phyloP scores from a whole-genome alignment of 2,888 invertebrate genomes.

The Cremastobaeus sp. region DNA sequence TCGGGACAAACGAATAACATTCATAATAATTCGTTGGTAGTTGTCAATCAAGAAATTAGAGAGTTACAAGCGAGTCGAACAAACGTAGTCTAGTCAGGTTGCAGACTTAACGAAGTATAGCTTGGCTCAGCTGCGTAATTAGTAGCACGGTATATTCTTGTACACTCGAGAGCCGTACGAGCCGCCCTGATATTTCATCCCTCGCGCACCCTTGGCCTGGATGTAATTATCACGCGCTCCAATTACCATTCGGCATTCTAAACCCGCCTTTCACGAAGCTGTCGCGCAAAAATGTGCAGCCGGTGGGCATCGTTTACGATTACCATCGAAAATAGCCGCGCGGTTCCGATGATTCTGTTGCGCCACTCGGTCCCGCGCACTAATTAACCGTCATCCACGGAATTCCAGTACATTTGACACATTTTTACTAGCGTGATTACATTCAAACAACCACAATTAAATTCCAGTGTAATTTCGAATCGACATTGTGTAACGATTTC shows the following conservation, averaged over 20 bases:
- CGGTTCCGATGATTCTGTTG: constrained; percentile 29
- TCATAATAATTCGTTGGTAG: constrained; percentile 45
- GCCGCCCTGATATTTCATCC: constrained; percentile 56
- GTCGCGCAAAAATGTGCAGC: constrained; percentile 34
- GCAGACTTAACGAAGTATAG: constrained; percentile 53
- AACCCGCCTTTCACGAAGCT: constrained; percentile 35
- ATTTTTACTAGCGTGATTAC: too few relatives aligned
- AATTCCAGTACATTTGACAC: neutral
- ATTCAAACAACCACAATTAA: too few relatives aligned
- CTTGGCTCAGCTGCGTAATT: constrained; percentile 47
- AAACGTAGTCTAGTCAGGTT: constrained; percentile 48
- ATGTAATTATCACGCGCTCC: constrained; percentile 58
- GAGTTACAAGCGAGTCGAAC: constrained; percentile 32
- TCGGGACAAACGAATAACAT: constrained; percentile 23
- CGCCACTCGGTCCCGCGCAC: constrained; percentile 8
- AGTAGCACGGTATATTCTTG: constrained; percentile 55
- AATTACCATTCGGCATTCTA: constrained; percentile 56
- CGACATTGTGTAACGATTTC: too few relatives aligned
- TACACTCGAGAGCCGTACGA: constrained; percentile 44
- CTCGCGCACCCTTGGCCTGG: constrained; percentile 49
- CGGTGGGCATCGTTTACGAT: constrained; percentile 50
- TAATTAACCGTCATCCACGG: constrained; percentile 41
- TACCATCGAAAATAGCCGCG: constrained; percentile 19
- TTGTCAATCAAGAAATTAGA: constrained; percentile 48
- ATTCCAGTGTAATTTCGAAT: too few relatives aligned